Percentiles rank a stretch among this genome's conserved stretches.
Evolutionary conservation across 1,140 invertebrate genomes (phyloP).

Genomic region (Aricia agestis): DNA sequence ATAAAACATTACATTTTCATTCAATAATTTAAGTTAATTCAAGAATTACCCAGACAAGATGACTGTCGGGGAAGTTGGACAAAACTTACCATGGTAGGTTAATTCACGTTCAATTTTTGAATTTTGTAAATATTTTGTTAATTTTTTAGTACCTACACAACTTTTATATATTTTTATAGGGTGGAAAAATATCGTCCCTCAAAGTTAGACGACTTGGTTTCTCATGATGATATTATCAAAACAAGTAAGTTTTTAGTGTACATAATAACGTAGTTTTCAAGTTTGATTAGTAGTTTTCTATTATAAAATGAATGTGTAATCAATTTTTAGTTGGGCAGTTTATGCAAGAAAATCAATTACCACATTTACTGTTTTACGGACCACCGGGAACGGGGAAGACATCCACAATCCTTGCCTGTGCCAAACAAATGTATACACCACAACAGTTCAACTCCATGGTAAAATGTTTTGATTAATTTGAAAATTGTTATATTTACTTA

Average conservation of each 20-base stretch:
- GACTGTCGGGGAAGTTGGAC: constrained; percentile 51
- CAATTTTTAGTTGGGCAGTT: constrained; percentile 91
- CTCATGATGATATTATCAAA: constrained; percentile 96
- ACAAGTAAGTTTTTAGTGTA: constrained; percentile 86
- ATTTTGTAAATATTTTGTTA: no score
- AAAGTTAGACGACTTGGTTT: constrained; percentile 94
- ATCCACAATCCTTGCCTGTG: constrained; percentile 97
- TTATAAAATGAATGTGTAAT: constrained; percentile 22
- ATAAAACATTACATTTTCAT: no score
- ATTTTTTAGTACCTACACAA: no score
- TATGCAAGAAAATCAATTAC: constrained; percentile 93
- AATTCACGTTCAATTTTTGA: not conserved
- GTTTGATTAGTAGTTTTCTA: not conserved
- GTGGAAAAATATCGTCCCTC: constrained; percentile 98
- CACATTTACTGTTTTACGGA: constrained; percentile 98
- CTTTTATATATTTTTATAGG: constrained; percentile 77
- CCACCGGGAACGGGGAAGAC: constrained; percentile 99
- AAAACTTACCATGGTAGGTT: constrained; percentile 77
- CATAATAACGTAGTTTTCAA: not conserved
- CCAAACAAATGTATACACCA: constrained; percentile 93
- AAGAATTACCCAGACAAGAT: constrained; percentile 28
- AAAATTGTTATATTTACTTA: no score
- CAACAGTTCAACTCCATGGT: constrained; percentile 95
- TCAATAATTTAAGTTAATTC: not conserved
- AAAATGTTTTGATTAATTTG: constrained; percentile 30